Percentiles rank a stretch among this genome's conserved stretches.
These are phyloP conservation scores for Amia ocellicauda DNA, from an alignment of 2,113 vertebrate genomes.

Conservation along the genomic window DNA sequence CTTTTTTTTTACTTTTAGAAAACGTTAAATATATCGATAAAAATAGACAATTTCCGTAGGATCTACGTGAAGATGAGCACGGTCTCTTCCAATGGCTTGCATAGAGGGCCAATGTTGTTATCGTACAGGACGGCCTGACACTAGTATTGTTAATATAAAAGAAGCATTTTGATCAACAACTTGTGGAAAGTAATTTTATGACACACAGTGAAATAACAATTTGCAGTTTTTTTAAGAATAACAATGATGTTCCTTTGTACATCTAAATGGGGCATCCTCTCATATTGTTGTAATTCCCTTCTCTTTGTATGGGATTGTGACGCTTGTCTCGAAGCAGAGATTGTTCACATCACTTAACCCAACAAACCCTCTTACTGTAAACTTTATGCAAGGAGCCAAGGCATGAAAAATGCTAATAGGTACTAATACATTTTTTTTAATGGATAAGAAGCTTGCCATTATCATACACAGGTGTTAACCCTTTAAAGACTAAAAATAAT, in stretches of 20 bases:
- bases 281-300: not conserved
- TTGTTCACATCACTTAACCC: slow-evolving; percentile 58
- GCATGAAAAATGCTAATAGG: slow-evolving; percentile 58
- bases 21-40: slow-evolving; percentile 88
- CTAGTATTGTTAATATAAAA: slow-evolving; percentile 70
- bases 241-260: slow-evolving; percentile 1
- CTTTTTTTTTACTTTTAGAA: slow-evolving; percentile 80
- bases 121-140: slow-evolving; percentile 76
- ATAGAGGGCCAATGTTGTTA: slow-evolving; percentile 78
- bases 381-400: slow-evolving; percentile 72
- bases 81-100: slow-evolving; percentile 81
- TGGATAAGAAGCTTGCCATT: slow-evolving; percentile 62
- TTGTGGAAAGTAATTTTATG: slow-evolving; percentile 24
- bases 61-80: slow-evolving; percentile 80
- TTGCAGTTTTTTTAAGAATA: not conserved
- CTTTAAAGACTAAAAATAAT: slow-evolving; percentile 63
- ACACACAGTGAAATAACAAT: not conserved
- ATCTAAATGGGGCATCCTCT: not conserved
- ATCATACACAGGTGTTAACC: slow-evolving; percentile 60
- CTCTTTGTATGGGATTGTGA: not conserved
- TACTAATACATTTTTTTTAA: slow-evolving; percentile 51
- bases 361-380: slow-evolving; percentile 58
- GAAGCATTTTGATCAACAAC: slow-evolving; percentile 67
- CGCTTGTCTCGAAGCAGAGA: slow-evolving; percentile 18
- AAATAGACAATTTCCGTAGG: slow-evolving; percentile 86